Percentiles rank a stretch among this genome's conserved stretches.
These are phyloP conservation scores for Nomada ferruginata DNA, from an alignment of 2,888 invertebrate species.

Conservation along the genomic window DNA sequence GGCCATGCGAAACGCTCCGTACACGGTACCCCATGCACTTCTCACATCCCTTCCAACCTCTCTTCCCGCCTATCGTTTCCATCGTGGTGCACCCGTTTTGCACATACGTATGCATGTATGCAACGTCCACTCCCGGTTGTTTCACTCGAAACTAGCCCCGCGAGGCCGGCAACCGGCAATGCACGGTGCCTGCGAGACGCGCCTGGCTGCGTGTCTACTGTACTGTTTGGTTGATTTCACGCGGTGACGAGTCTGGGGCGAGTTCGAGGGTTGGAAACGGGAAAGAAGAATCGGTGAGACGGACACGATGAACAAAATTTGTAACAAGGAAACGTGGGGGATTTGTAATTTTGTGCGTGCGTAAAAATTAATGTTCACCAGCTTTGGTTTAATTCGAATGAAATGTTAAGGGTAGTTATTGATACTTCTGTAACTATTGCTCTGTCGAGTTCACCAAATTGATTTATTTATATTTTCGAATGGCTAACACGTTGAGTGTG, in stretches of 20 bases:
- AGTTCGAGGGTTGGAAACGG: neutral
- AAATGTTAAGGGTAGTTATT: too few species aligned
- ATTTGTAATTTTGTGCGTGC: too few species aligned
- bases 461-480: too few species aligned
- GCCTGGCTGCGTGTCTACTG: conserved; percentile 56
- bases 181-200: conserved; percentile 52
- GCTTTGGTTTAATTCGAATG: too few species aligned
- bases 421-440: too few species aligned
- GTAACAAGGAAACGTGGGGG: too few species aligned
- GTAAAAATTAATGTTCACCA: too few species aligned
- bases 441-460: too few species aligned
- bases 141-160: conserved; percentile 55
- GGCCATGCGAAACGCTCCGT: conserved; percentile 68
- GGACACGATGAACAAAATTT: conserved; percentile 5
- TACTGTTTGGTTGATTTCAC: neutral
- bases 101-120: conserved; percentile 50
- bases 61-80: conserved; percentile 5
- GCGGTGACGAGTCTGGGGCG: neutral
- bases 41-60: conserved; percentile 16
- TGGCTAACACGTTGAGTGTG: too few species aligned
- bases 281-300: conserved; percentile 7
- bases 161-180: conserved; percentile 47
- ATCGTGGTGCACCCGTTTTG: conserved; percentile 67
- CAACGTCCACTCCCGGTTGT: conserved; percentile 62
- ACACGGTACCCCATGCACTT: conserved; percentile 73